These are phyloP conservation scores for Dolichomitus sp. DNA, from an alignment of 2,888 invertebrate genomes.

Conservation along the genomic window DNA sequence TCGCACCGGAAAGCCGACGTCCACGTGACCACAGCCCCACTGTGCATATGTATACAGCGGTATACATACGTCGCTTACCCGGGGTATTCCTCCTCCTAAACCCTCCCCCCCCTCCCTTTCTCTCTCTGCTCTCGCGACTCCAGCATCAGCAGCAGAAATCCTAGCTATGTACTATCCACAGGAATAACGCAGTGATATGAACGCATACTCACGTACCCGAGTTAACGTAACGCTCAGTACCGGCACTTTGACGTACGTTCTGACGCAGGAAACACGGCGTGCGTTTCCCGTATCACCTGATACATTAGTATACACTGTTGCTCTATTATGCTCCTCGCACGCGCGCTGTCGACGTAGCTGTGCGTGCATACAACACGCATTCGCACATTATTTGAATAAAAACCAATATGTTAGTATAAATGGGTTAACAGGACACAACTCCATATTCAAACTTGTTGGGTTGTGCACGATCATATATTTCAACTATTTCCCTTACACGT, in stretches of 20 bases:
- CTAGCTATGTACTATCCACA: slow-evolving; percentile 2
- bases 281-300: slow-evolving; percentile 52
- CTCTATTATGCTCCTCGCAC: slow-evolving; percentile 45
- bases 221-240: slow-evolving; percentile 70
- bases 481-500: neutral
- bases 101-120: slow-evolving; percentile 13
- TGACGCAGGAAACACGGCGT: slow-evolving; percentile 74
- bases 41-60: slow-evolving; percentile 16
- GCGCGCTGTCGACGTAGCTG: neutral
- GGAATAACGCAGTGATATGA: slow-evolving; percentile 7
- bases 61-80: slow-evolving; percentile 41
- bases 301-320: slow-evolving; percentile 30
- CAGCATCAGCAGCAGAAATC: slow-evolving; percentile 46
- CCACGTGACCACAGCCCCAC: slow-evolving; percentile 55
- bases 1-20: slow-evolving; percentile 58
- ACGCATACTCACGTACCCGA: slow-evolving; percentile 1
- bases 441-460: neutral
- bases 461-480: neutral
- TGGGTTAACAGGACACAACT: neutral
- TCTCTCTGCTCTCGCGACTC: no score
- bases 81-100: slow-evolving; percentile 28
- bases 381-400: neutral
- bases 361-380: neutral
- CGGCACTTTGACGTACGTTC: slow-evolving; percentile 77
- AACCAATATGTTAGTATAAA: neutral